Conservation (phyloP, 2,888 invertebrate species). For the Brachyptera risi region DNA sequence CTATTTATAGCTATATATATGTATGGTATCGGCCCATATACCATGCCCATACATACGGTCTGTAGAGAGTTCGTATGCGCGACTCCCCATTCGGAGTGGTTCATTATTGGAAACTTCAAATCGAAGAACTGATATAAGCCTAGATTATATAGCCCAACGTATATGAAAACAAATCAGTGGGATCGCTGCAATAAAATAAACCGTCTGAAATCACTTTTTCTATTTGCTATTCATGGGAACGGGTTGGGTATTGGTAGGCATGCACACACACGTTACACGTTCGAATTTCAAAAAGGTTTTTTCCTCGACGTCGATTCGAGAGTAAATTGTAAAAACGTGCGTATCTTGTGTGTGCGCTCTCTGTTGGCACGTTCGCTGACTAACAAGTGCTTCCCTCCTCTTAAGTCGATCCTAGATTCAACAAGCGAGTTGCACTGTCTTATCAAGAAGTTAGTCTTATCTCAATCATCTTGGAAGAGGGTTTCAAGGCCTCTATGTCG, state of each 20-base stretch:
- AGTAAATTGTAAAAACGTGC: constrained; percentile 4
- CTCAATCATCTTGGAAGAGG: constrained; percentile 4
- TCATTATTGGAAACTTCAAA: neutral
- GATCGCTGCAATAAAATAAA: too few relatives aligned
- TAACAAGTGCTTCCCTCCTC: neutral
- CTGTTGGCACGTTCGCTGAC: neutral
- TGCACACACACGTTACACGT: too few relatives aligned
- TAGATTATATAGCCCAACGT: neutral
- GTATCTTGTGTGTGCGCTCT: neutral
- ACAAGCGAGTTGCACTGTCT: constrained; percentile 3
- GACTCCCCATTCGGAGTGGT: too few relatives aligned
- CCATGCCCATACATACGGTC: too few relatives aligned
- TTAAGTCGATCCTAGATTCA: neutral
- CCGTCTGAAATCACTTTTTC: constrained; percentile 14
- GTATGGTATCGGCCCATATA: too few relatives aligned
- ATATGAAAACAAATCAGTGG: neutral
- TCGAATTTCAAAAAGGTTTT: too few relatives aligned
- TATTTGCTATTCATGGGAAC: constrained; percentile 17
- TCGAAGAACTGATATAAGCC: neutral
- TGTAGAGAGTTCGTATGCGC: too few relatives aligned
- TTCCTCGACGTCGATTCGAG: constrained; percentile 5
- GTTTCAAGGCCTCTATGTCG: too few relatives aligned
- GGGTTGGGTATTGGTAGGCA: too few relatives aligned
- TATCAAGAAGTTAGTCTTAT: neutral
- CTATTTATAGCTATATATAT: too few relatives aligned